These are phyloP conservation scores for Prunella himalayana DNA, from an alignment of 2,113 vertebrate genomes.

Conservation along the genomic window DNA sequence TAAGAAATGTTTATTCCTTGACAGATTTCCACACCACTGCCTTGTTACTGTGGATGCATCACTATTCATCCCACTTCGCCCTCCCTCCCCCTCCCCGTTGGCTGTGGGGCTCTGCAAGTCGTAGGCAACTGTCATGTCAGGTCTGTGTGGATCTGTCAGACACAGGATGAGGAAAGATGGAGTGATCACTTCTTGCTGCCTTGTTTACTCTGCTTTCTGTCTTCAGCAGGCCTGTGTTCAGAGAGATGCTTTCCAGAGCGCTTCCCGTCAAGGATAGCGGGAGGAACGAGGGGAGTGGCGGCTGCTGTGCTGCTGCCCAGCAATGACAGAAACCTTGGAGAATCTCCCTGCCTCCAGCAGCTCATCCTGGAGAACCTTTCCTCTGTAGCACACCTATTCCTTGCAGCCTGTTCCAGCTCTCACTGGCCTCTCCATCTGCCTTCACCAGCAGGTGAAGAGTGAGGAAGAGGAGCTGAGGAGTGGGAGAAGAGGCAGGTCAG, in stretches of 20 bases:
- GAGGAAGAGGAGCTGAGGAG: background rate
- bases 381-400: background rate
- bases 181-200: background rate
- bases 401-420: background rate
- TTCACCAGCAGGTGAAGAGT: background rate
- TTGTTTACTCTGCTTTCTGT: background rate
- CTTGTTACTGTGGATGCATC: background rate
- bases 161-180: background rate
- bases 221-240: background rate
- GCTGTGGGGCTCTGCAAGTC: background rate
- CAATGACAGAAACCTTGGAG: background rate
- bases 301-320: background rate
- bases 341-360: background rate
- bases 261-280: background rate
- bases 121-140: background rate
- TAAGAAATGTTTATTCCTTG: background rate
- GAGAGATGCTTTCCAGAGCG: background rate
- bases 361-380: background rate
- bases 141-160: background rate
- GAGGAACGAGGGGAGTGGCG: rapidly evolving
- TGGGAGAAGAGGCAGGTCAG: background rate
- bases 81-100: background rate
- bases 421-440: background rate
- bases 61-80: background rate
- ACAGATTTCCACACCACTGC: constrained; percentile 10